Percentiles rank a stretch among this genome's conserved stretches.
Evolutionary conservation across 2,888 invertebrate genomes (phyloP).

Genomic region (Electrophaes corylata): DNA sequence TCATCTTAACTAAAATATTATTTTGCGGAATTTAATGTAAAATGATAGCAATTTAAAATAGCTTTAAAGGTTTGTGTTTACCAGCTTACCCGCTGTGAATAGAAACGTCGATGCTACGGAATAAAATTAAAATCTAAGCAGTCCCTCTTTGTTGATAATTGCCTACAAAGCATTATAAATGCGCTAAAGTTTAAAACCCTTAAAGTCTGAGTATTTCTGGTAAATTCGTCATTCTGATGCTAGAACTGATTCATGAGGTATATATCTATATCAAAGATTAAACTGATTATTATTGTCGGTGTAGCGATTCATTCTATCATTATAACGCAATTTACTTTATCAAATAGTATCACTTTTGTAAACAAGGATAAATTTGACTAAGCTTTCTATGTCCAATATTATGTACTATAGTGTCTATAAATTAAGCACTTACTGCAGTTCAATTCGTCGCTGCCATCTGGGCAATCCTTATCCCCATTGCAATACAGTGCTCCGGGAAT

Average conservation of each 20-base stretch:
- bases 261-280: neutral
- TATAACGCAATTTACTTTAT: too few relatives aligned
- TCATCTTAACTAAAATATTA: neutral
- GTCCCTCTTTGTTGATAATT: conserved; percentile 24
- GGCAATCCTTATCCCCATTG: conserved; percentile 91
- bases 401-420: neutral
- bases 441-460: conserved; percentile 93
- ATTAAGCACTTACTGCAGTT: conserved; percentile 87
- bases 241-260: neutral
- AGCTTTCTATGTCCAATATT: too few relatives aligned
- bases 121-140: conserved; percentile 23
- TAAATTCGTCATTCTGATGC: neutral
- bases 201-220: conserved; percentile 14
- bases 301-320: neutral
- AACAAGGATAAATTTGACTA: too few relatives aligned
- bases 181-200: conserved; percentile 20
- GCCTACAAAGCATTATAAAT: conserved; percentile 20
- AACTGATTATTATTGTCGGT: neutral
- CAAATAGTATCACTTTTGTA: neutral
- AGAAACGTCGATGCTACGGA: conserved; percentile 16
- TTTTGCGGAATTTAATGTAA: neutral
- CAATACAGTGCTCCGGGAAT: conserved; percentile 93
- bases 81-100: conserved; percentile 14
- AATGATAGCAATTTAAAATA: neutral
- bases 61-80: conserved; percentile 13